Conservation (phyloP, 2,888 invertebrate species). For the Cantharis nigra region DNA sequence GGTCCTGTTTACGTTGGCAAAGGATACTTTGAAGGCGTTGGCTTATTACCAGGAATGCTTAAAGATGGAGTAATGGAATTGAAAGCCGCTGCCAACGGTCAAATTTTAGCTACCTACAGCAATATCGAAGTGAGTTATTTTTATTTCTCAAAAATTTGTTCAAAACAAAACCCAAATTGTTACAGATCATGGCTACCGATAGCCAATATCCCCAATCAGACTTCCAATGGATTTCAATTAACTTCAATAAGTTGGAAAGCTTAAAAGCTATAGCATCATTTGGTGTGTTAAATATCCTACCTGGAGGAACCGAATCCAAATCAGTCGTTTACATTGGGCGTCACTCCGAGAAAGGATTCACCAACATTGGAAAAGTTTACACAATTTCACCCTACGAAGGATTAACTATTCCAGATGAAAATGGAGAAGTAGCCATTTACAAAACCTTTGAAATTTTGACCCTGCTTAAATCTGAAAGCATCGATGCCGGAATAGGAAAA, state of each 20-base stretch:
- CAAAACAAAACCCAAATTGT: neutral
- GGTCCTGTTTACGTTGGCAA: neutral
- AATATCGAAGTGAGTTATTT: neutral
- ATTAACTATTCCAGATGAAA: neutral
- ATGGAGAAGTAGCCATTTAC: neutral
- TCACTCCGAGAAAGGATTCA: neutral
- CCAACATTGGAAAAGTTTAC: conserved; percentile 4
- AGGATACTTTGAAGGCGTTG: neutral
- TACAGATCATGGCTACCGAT: neutral
- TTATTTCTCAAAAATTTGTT: neutral
- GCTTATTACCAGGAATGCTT: neutral
- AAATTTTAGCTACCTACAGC: no score
- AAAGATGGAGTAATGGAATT: neutral
- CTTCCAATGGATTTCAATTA: neutral
- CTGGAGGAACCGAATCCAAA: neutral
- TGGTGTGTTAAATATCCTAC: neutral
- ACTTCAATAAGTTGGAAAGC: neutral
- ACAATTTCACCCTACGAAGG: neutral
- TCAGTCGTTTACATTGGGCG: neutral
- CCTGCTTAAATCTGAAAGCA: neutral
- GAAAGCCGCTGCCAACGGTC: neutral
- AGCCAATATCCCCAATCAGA: neutral
- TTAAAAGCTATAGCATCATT: neutral
- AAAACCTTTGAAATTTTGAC: conserved; percentile 3
- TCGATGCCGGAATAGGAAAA: neutral